Base-by-base conservation (phyloP, 2,113 vertebrate genomes). In the Poecilia latipinna region DNA sequence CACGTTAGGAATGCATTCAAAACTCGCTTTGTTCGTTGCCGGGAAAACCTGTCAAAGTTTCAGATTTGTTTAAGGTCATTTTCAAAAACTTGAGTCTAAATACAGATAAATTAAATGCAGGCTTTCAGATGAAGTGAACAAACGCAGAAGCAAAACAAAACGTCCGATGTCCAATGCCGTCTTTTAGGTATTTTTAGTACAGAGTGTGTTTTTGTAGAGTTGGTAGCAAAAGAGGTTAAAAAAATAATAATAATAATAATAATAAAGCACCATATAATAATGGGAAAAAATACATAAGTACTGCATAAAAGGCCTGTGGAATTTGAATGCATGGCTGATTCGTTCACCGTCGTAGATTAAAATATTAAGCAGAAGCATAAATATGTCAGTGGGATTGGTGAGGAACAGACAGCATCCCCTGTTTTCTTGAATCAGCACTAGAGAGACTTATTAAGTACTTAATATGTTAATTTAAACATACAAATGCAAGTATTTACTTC, bases 321-420 rank as follows among this genome's bases (percentile, higher is more conserved):
- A 70, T 28, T 3, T 26, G 68, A 67, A 64, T 26, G 64, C 24
- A 42, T 7, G 39, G 42, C 31, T n/a, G 72, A 33, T 29, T 37
- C 28, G 1, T 17, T 26, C 32, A 1, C 62, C 29, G 39, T 51
- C 24, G 32, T 6, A 0, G 13, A 3, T 37, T 79, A 70, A 73
- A 85, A 83, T 72, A 66, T 84, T 80, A 60, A 72, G 65, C 51
- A 48, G 33, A 67, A 61, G 68, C 33, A 48, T 54, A 28, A 51
- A 72, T 61, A 48, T 68, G 67, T 44, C 12, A 33, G 32, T 26
- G 81, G 75, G 57, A 65, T 60, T 4, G 42, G 70, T 75, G 78
- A 65, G 12, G 31, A 74, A 70, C 44, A 29, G 32, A 24, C 66
- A 13, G 66, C 26, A 62, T 76, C 60, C 37, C 33, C 11, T 28